phyloP scores from a whole-genome alignment of 2,888 invertebrate species.

The Metalampra italica region DNA sequence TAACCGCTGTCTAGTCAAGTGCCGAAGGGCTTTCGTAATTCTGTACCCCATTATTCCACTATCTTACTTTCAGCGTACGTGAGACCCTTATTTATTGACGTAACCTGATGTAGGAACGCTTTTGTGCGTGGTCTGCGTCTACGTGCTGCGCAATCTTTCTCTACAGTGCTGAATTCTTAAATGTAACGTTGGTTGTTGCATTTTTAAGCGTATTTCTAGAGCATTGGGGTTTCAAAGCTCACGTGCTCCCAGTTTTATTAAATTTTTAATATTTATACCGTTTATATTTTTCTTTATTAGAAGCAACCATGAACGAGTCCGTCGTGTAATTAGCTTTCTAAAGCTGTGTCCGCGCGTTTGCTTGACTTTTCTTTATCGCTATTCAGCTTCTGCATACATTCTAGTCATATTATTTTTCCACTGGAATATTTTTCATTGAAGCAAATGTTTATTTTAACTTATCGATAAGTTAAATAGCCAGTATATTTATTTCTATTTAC shows the following conservation, averaged over 20 bases:
- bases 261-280: conserved; percentile 13
- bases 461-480: too few relatives aligned
- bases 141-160: conserved; percentile 34
- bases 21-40: conserved; percentile 42
- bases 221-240: neutral
- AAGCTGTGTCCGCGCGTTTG: too few relatives aligned
- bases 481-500: too few relatives aligned
- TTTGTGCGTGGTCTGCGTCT: conserved; percentile 33
- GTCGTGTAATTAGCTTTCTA: too few relatives aligned
- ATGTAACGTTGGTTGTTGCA: conserved; percentile 23
- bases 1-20: conserved; percentile 42
- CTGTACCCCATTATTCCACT: conserved; percentile 51
- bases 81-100: conserved; percentile 52
- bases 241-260: neutral
- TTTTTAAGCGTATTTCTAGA: conserved; percentile 8
- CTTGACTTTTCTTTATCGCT: too few relatives aligned
- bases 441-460: too few relatives aligned
- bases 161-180: conserved; percentile 33
- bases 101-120: conserved; percentile 39
- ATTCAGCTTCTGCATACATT: too few relatives aligned
- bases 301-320: too few relatives aligned
- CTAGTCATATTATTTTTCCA: too few relatives aligned
- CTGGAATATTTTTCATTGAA: too few relatives aligned
- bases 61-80: conserved; percentile 45
- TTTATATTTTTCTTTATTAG: neutral